A percentile compares a stretch with the other conserved stretches of the same genome.
These are phyloP conservation scores for Pristionchus arcanus DNA, from an alignment of 2,888 invertebrate species.

Conservation along the genomic window DNA sequence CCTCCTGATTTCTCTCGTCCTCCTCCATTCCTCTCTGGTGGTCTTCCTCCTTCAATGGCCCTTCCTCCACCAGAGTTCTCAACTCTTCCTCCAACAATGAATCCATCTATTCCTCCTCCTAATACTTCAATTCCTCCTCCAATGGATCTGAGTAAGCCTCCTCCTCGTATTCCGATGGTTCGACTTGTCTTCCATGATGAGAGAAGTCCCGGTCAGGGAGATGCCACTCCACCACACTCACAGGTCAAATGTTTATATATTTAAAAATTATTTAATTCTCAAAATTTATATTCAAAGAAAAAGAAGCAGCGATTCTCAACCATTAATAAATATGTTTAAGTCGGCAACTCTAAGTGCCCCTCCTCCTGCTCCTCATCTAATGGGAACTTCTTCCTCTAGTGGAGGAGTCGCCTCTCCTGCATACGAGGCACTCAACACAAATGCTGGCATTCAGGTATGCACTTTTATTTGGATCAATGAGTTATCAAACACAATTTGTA, in stretches of 20 bases:
- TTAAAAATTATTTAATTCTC: too few relatives aligned
- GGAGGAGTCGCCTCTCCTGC: conserved; percentile 16
- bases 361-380: conserved; percentile 20
- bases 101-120: conserved; percentile 24
- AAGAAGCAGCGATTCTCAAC: too few relatives aligned
- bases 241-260: background rate
- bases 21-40: conserved; percentile 14
- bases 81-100: conserved; percentile 31
- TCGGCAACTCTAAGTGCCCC: background rate
- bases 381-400: background rate
- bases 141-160: conserved; percentile 23
- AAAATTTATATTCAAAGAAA: too few relatives aligned
- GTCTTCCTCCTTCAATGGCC: conserved; percentile 6
- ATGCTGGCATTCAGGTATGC: conserved; percentile 29
- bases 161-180: conserved; percentile 27
- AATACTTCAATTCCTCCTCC: background rate
- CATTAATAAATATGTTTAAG: background rate
- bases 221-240: background rate
- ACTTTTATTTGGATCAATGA: background rate
- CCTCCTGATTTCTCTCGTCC: conserved; percentile 43
- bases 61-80: conserved; percentile 38
- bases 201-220: conserved; percentile 6
- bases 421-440: background rate
- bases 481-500: background rate
- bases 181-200: conserved; percentile 35